phyloP scores from a whole-genome alignment of 1,140 invertebrate species.

The Saxidomus purpurata region DNA sequence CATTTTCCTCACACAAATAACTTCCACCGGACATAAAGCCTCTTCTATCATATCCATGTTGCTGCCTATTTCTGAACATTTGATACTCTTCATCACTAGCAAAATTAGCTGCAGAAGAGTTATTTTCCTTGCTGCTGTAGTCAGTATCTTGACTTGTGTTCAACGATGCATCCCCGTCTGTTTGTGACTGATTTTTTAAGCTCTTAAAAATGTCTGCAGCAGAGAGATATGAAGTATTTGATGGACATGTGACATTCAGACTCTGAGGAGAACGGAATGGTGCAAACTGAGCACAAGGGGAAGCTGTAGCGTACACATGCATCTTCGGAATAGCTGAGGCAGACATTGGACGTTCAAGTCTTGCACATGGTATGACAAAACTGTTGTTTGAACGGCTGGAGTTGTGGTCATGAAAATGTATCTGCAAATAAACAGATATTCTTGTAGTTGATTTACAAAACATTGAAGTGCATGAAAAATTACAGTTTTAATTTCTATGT shows the following conservation, averaged over 20 bases:
- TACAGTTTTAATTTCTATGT: no score
- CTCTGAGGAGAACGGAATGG: conserved; percentile 33
- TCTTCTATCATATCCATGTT: not conserved
- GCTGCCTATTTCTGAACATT: not conserved
- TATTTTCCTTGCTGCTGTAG: not conserved
- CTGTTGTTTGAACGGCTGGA: not conserved
- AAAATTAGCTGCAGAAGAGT: not conserved
- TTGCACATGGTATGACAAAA: not conserved
- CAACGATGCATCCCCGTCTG: not conserved
- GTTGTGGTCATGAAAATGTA: not conserved
- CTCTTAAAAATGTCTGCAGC: conserved; percentile 44
- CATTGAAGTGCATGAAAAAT: no score
- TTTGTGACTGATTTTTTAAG: not conserved
- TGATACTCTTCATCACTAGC: not conserved
- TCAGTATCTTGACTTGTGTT: not conserved
- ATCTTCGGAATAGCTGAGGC: conserved; percentile 32
- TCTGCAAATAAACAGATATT: not conserved
- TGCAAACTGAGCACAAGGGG: conserved; percentile 5
- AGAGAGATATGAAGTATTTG: not conserved
- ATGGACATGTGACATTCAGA: not conserved
- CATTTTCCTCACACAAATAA: no score
- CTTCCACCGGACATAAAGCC: no score
- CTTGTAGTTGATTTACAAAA: no score
- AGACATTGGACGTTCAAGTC: conserved; percentile 6
- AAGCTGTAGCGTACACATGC: not conserved